Evolutionary conservation across 2,113 vertebrate genomes (phyloP).

Genomic region (Irena cyanogastra): DNA sequence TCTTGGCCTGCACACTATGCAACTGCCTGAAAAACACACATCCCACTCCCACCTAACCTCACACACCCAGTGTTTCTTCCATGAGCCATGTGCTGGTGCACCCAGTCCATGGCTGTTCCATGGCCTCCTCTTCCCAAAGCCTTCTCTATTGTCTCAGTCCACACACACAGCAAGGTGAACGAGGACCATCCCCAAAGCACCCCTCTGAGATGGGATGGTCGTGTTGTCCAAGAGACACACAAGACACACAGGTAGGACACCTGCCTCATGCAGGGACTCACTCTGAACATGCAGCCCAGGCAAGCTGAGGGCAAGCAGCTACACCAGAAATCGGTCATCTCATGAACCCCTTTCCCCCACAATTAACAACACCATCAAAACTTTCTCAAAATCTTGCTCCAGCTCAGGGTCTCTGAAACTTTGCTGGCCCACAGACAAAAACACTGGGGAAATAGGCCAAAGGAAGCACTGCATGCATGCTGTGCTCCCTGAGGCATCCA

Average conservation of each 20-base stretch:
- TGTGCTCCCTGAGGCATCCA: neutral
- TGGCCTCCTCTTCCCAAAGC: neutral
- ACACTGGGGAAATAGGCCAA: neutral
- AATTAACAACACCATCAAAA: neutral
- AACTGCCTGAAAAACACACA: neutral
- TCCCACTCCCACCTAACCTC: neutral
- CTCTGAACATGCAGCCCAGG: neutral
- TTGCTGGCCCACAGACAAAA: neutral
- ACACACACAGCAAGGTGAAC: neutral
- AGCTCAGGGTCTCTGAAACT: neutral
- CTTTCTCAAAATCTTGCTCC: neutral
- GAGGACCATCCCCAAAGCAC: neutral
- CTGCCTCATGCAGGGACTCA: neutral
- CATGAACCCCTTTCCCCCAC: fast-evolving
- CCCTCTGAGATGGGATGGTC: neutral
- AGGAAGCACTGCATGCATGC: neutral
- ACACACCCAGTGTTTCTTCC: neutral
- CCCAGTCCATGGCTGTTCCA: neutral
- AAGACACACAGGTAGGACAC: neutral
- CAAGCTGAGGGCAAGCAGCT: neutral
- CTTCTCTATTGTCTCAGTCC: neutral
- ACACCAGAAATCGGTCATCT: neutral
- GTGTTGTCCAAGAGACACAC: neutral
- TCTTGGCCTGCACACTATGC: neutral
- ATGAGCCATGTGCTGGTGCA: fast-evolving